Evolutionary conservation across 2,113 vertebrate genomes (phyloP).

Genomic region (Myxocyprinus asiaticus): DNA sequence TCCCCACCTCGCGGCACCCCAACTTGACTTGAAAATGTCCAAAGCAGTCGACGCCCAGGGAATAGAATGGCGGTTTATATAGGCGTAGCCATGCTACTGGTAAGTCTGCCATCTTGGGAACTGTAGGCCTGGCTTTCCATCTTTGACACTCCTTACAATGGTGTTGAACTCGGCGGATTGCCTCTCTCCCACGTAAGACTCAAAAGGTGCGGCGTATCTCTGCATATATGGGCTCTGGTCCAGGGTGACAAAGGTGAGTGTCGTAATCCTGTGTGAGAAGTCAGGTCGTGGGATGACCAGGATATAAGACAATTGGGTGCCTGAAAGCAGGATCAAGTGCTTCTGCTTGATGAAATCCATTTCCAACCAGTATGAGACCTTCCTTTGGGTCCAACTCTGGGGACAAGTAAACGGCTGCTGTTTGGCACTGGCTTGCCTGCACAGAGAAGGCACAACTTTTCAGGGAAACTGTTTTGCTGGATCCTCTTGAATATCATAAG

Average conservation of each 20-base stretch:
- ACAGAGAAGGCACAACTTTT: not conserved
- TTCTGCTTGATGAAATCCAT: not conserved
- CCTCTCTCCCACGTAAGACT: not conserved
- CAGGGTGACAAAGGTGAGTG: not conserved
- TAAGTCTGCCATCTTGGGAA: not conserved
- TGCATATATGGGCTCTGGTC: not conserved
- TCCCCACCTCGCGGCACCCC: not conserved
- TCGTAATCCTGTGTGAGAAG: not conserved
- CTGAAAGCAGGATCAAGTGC: not conserved
- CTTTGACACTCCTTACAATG: not conserved
- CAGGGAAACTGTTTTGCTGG: not conserved
- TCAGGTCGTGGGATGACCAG: not conserved
- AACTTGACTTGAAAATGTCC: not conserved
- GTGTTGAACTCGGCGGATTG: not conserved
- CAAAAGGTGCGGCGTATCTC: not conserved
- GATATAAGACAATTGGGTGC: not conserved
- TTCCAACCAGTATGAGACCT: not conserved
- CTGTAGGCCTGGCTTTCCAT: not conserved
- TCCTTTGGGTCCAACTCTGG: not conserved
- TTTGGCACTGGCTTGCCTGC: not conserved
- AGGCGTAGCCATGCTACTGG: not conserved
- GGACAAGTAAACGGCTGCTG: not conserved
- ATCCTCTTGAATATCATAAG: not conserved
- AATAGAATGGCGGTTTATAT: not conserved
- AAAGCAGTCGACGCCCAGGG: not conserved